phyloP scores from a whole-genome alignment of 2,797 vertebrate genomes.

The Otus scops region DNA sequence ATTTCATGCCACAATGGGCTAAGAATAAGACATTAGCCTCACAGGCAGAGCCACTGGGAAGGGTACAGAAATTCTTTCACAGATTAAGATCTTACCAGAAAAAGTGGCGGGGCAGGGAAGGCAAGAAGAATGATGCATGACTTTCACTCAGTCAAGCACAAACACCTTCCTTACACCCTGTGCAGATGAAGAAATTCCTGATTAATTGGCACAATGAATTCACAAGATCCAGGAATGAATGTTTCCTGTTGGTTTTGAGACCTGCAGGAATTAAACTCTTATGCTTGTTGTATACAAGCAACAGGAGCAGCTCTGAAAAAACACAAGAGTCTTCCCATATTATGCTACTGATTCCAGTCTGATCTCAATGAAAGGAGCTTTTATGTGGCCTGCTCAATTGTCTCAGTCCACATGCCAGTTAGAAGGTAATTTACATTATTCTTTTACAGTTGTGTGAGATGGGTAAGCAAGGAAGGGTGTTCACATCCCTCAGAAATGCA shows the following conservation, averaged over 20 bases:
- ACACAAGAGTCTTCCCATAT: background rate
- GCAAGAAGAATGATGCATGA: background rate
- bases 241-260: background rate
- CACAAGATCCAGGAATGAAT: background rate
- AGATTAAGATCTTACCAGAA: background rate
- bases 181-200: background rate
- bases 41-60: background rate
- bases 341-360: background rate
- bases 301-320: background rate
- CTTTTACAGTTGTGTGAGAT: background rate
- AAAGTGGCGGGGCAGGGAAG: background rate
- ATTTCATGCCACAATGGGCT: background rate
- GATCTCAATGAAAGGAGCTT: background rate
- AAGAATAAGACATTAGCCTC: background rate
- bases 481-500: background rate
- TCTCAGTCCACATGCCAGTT: background rate
- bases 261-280: background rate
- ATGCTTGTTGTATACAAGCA: background rate
- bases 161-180: background rate
- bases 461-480: background rate
- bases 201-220: background rate
- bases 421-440: background rate
- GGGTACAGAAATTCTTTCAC: background rate
- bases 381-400: background rate
- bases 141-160: background rate